phyloP scores from a whole-genome alignment of 2,797 vertebrate genomes.

The Octomys mimax region DNA sequence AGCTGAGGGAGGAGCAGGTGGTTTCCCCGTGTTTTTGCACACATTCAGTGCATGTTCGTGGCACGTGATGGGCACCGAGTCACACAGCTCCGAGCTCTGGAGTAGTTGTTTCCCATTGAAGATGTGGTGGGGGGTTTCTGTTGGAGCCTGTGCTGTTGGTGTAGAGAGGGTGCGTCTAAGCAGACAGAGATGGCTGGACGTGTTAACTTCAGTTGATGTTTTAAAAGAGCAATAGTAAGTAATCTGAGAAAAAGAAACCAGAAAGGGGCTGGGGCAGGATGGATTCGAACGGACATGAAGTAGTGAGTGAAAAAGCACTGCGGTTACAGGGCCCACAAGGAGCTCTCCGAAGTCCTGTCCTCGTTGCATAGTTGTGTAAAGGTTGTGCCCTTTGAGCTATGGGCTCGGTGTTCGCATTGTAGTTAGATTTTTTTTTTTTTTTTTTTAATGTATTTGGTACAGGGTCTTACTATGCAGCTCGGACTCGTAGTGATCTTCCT shows the following conservation, averaged over 20 bases:
- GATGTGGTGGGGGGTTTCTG: neutral
- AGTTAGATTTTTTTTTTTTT: conserved; percentile 22
- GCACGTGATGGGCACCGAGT: neutral
- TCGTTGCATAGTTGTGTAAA: neutral
- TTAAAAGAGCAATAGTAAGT: conserved; percentile 7
- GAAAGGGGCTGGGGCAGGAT: neutral
- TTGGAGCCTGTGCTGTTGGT: neutral
- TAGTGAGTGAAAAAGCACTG: neutral
- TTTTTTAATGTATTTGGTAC: neutral
- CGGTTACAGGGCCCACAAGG: neutral
- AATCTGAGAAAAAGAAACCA: neutral
- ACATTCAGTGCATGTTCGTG: neutral
- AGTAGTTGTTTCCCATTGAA: neutral
- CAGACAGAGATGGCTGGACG: neutral
- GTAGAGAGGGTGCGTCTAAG: neutral
- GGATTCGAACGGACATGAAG: neutral
- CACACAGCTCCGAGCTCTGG: neutral
- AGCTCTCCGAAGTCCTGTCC: neutral
- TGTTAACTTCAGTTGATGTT: conserved; percentile 5
- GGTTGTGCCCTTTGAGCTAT: conserved; percentile 4
- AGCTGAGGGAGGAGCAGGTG: neutral
- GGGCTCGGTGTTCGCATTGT: neutral
- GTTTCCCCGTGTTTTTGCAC: conserved; percentile 29
- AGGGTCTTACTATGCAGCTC: too few species aligned
- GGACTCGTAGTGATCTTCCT: too few species aligned